Evolutionary conservation across 2,797 vertebrate genomes (phyloP), one percentile per base, ranked within the genome.

Genomic region (Spinibarbus caldwelli): DNA sequence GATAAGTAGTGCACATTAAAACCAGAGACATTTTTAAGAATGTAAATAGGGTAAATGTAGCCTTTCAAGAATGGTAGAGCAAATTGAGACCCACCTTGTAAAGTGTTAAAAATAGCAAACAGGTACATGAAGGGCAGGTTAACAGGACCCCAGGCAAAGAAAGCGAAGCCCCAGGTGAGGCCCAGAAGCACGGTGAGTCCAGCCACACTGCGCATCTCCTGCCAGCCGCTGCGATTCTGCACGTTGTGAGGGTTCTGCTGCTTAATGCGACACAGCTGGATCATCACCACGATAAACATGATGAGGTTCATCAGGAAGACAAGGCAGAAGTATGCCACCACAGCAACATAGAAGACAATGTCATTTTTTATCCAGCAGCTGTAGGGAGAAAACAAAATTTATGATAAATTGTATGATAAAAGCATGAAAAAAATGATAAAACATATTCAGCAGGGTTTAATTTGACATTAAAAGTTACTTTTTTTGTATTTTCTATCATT

Each of bases 161-260:
- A 99, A 59, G 97, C 98, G 82, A 99, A 96, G n/a, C 97, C 97
- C 98, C 98, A 99, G 1, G 97, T 96, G 92, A 99, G 97, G 86
- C 98, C 98, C 80, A 99, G 90, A 47, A 99, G 95, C 87, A 98
- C 90, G 0, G 97, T 98, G 76, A 99, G 95, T 45, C 98, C 97
- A 0, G 93, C 88, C 79, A 98, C 94, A 19, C 98, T 99, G 82
- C 97, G 95, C 29, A 96, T 83, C 62, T 99, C 96, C 89, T 95
- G 93, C 88, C 96, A 92, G 26, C 94, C 92, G 82, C 90, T 96
- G 91, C 96, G 97, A 45, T 97, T 92, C 91, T 95, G 96, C 54
- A 86, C 29, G 77, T 96, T 97, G 11, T 99, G 96, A 36, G 97
- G 97, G 89, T 98, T 98, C 92, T 97, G n/a, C n/a, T n/a, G 96